These are phyloP conservation scores for Myiozetetes cayanensis DNA, from an alignment of 2,113 vertebrate genomes.

Conservation along the genomic window DNA sequence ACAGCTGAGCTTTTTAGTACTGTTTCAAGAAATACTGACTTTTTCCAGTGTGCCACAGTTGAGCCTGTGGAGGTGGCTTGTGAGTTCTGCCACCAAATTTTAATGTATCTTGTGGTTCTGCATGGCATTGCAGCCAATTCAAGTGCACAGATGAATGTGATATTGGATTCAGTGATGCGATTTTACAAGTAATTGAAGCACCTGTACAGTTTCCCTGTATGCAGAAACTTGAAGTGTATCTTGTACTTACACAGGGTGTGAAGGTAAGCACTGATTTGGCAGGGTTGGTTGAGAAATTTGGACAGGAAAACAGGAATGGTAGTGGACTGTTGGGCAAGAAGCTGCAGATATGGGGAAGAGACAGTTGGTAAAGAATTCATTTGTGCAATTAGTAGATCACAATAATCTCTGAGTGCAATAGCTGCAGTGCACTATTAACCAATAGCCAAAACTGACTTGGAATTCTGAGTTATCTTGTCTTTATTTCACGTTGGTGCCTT, in stretches of 20 bases:
- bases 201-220: background rate
- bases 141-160: background rate
- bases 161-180: background rate
- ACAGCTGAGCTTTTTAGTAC: background rate
- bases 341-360: background rate
- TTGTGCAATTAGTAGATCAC: background rate
- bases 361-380: background rate
- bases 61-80: fast-evolving
- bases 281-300: background rate
- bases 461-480: background rate
- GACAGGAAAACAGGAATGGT: background rate
- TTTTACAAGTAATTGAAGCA: background rate
- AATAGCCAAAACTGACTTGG: background rate
- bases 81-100: background rate
- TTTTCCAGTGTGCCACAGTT: background rate
- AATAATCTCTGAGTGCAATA: background rate
- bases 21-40: background rate
- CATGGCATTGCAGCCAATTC: background rate
- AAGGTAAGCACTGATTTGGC: background rate
- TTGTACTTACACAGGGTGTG: background rate
- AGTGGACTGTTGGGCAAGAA: background rate
- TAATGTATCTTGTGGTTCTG: background rate
- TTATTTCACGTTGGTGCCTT: background rate
- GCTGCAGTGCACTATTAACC: background rate
- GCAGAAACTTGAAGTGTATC: background rate